Conservation (phyloP, 2,113 vertebrate genomes). For the Rhegmatorhina hoffmannsi region DNA sequence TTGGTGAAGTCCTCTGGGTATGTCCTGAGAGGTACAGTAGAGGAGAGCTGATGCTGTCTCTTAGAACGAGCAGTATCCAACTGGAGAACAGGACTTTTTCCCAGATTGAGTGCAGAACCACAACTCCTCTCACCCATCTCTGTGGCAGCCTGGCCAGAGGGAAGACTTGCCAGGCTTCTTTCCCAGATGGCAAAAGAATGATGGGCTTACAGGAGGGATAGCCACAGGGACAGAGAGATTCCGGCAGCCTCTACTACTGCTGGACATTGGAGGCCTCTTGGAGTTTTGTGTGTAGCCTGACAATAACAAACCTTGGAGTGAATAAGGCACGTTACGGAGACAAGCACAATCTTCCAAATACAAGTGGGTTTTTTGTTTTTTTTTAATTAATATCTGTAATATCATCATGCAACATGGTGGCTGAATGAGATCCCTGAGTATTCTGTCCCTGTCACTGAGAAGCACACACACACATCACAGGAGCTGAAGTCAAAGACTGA, state of each 20-base stretch:
- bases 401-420: neutral
- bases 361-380: neutral
- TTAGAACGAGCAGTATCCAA: accelerated
- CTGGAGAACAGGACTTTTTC: neutral
- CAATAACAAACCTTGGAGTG: neutral
- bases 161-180: neutral
- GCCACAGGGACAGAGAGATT: accelerated
- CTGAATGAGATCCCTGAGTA: neutral
- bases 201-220: neutral
- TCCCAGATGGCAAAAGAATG: neutral
- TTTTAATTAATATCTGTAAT: neutral
- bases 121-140: neutral
- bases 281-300: neutral
- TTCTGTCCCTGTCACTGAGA: neutral
- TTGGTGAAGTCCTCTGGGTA: too few species aligned
- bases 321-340: neutral
- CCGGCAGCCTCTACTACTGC: neutral
- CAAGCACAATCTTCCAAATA: neutral
- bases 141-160: neutral
- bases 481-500: neutral
- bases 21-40: accelerated
- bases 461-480: neutral
- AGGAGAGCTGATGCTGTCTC: neutral
- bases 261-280: neutral
- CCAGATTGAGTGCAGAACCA: neutral